Base-by-base conservation (phyloP, 2,113 vertebrate species). In the Aldabrachelys gigantea region DNA sequence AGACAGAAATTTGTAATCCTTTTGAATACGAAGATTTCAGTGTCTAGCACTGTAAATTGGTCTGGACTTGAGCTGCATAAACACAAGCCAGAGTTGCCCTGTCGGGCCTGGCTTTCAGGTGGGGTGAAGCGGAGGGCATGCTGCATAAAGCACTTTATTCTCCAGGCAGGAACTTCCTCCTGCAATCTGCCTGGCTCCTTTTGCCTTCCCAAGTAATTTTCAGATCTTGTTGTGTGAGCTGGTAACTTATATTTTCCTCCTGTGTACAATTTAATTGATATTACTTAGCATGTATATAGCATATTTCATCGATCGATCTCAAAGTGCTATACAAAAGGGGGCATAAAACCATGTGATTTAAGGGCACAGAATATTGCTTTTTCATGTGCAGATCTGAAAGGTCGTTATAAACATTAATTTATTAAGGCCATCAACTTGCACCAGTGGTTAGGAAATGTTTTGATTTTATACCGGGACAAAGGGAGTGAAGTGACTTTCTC, bases 1-100 rank as follows among this genome's bases (percentile, higher is more conserved):
- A 96, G 97, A 97, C 94, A 95, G 95, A 92, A 94, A 97, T 97
- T 97, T 96, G 90, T 97, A 97, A 97, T 97, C 93, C 87, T 79
- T 95, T 93, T 59, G 76, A 96, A 95, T 0, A 80, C 92, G 65
- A 89, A 92, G 90, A 95, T 95, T 89, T 88, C 78, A 94, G 54
- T 38, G 94, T 93, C 94, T 97, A 1, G 17, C 82, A 78, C 90
- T 53, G 88, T 76, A 96, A 93, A 93, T 85, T 76, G 62, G 27
- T 85, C 78, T 89, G 82, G 82, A 90, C 86, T 85, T 59, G 93
- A 80, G 78, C 93, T 81, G 79, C 62, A 69, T 41, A 84, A 83
- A 79, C 54, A 72, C 12, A 54, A 54, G 59, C 75, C 29, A 27
- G 38, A 14, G 59, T 49, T 84, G 86, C 27, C 57, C 75, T 56